Base-by-base conservation (phyloP, 2,797 vertebrate genomes). In the Chaunax sp. region DNA sequence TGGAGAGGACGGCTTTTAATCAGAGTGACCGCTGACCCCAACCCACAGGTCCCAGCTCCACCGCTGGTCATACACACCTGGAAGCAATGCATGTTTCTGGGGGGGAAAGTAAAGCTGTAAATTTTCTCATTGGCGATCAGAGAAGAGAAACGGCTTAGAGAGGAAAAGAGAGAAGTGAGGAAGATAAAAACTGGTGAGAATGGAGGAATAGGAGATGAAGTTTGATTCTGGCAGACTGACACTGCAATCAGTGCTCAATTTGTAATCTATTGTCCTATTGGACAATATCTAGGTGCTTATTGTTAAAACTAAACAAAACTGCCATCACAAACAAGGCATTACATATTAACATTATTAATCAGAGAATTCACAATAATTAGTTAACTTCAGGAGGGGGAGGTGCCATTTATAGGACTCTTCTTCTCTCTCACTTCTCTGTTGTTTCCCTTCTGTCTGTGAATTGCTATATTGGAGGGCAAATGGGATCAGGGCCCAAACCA, bases 1-100 rank as follows among this genome's bases (percentile, higher is more conserved):
- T 44, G 84, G 79, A 90, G 92, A 91, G 82, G 85, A 90, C 47
- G 82, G 86, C 90, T 92, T 94, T 94, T 95, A 95, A 95, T 94
- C 93, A 94, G 93, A 89, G 79, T 87, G 90, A 94, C 94, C 93
- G 83, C 69, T 82, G 86, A 83, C 66, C 83, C 41, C 67, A 83
- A 89, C 70, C 92, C 82, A 77, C 58, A 64, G 82, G 84, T 79
- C 92, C 78, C 78, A 63, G 72, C 76, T 72, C 59, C 81, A 45
- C 73, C 12, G 64, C 76, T 65, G 78, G 64, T 61, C 10, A 38
- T 25, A 58, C 59, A 80, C 77, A 94, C 88, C 92, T 94, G 92
- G 86, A 92, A 79, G 78, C 9, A 1, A 25, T 49, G 89, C 81
- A 87, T 70, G 75, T 77, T 90, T 87, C 65, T 47, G 61, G 77